Evolutionary conservation across 2,888 invertebrate genomes (phyloP).

Genomic region (Nezara viridula): DNA sequence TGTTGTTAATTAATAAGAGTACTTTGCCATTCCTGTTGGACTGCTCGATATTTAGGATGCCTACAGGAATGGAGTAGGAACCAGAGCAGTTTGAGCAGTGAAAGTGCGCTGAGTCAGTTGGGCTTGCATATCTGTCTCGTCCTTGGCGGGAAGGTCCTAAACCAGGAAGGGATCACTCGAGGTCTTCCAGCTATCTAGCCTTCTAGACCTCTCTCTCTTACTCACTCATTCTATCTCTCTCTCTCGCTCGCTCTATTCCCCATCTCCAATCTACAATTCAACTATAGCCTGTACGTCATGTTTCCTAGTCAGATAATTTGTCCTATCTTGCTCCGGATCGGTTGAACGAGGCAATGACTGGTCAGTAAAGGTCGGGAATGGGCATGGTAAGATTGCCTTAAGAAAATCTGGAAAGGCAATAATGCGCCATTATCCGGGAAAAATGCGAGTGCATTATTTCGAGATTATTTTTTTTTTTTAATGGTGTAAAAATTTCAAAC

Average conservation of each 20-base stretch:
- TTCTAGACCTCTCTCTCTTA: neutral
- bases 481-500: no score
- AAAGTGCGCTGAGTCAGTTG: constrained; percentile 40
- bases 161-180: neutral
- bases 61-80: neutral
- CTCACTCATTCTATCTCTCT: no score
- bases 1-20: no score
- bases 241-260: neutral
- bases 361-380: neutral
- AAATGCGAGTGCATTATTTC: neutral
- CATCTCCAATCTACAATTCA: constrained; percentile 7
- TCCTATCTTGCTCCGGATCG: neutral
- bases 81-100: constrained; percentile 3
- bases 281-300: neutral
- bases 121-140: neutral
- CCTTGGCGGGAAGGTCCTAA: neutral
- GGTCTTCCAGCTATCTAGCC: constrained; percentile 51
- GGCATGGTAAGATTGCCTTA: neutral
- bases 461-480: no score
- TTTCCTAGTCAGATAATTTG: constrained; percentile 1
- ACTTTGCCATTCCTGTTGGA: no score
- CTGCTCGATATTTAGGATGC: neutral
- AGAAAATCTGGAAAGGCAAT: neutral
- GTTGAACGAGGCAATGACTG: neutral
- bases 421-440: neutral